Evolutionary conservation across 2,888 invertebrate genomes (phyloP).

Genomic region (Neocrepidodera transversa): DNA sequence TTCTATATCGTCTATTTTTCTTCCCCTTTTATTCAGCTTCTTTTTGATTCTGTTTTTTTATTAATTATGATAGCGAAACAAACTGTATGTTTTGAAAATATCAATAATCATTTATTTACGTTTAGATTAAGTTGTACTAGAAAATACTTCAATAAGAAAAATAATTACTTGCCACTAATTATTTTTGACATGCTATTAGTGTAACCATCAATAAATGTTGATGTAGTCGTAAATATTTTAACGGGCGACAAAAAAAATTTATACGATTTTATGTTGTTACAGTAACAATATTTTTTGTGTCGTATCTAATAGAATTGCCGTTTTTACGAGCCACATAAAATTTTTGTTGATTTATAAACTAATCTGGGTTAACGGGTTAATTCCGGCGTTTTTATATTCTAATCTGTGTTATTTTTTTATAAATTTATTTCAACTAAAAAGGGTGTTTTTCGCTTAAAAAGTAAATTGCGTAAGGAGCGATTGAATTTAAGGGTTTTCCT

Average conservation of each 20-base stretch:
- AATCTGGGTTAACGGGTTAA: conserved; percentile 27
- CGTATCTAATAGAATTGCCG: conserved; percentile 17
- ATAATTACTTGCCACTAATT: too few species aligned
- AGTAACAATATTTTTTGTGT: conserved; percentile 21
- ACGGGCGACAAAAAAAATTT: conserved; percentile 15
- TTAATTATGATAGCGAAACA: too few species aligned
- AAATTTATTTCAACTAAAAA: conserved; percentile 1
- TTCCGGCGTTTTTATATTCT: conserved; percentile 23
- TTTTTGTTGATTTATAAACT: conserved; percentile 25
- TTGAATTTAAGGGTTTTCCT: conserved; percentile 5
- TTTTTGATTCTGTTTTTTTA: too few species aligned
- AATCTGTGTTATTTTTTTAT: conserved; percentile 15
- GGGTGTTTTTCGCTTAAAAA: conserved; percentile 7
- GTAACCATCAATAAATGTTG: conserved; percentile 15
- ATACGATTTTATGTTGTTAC: conserved; percentile 18
- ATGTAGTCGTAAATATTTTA: conserved; percentile 18
- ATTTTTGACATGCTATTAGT: too few species aligned
- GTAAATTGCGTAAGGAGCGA: conserved; percentile 1
- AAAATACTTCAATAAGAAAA: too few species aligned
- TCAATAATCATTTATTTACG: too few species aligned
- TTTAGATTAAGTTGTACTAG: too few species aligned
- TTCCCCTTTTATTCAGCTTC: too few species aligned
- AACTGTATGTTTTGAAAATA: too few species aligned
- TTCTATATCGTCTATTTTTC: too few species aligned
- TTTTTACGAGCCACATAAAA: conserved; percentile 25